A percentile compares a stretch with the other conserved stretches of the same genome.
Evolutionary conservation across 2,797 vertebrate genomes (phyloP).

Genomic region (Amblyopsis hoosieri): DNA sequence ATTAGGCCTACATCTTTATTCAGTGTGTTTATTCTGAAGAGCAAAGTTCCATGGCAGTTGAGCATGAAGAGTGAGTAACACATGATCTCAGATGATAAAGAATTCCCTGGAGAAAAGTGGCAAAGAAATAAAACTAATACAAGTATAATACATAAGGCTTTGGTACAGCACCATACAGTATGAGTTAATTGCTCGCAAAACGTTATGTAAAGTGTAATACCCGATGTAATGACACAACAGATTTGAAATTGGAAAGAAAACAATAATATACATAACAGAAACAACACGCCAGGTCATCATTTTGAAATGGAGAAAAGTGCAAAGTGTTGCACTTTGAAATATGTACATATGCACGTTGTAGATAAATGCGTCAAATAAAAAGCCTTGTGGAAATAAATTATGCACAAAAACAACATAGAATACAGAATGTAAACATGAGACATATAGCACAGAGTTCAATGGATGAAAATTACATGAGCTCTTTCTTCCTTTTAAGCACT

Average conservation of each 20-base stretch:
- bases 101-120: constrained; percentile 78
- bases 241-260: constrained; percentile 58
- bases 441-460: constrained; percentile 75
- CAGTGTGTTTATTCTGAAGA: constrained; percentile 60
- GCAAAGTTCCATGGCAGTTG: constrained; percentile 73
- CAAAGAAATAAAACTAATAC: constrained; percentile 74
- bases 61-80: constrained; percentile 70
- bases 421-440: constrained; percentile 77
- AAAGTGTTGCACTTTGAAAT: constrained; percentile 68
- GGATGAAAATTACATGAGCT: constrained; percentile 69
- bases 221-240: constrained; percentile 79
- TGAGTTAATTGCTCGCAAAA: constrained; percentile 81
- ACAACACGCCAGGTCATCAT: constrained; percentile 68
- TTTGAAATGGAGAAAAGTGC: constrained; percentile 46
- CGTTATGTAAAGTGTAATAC: constrained; percentile 85
- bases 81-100: constrained; percentile 68
- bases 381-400: constrained; percentile 53
- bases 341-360: constrained; percentile 77
- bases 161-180: constrained; percentile 95
- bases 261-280: constrained; percentile 43
- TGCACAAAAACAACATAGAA: constrained; percentile 58
- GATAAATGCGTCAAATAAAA: constrained; percentile 48
- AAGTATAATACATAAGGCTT: constrained; percentile 86
- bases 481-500: constrained; percentile 75
- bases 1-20: constrained; percentile 47